Evolutionary conservation across 2,797 vertebrate genomes (phyloP).

Genomic region (Pagetopsis macropterus): DNA sequence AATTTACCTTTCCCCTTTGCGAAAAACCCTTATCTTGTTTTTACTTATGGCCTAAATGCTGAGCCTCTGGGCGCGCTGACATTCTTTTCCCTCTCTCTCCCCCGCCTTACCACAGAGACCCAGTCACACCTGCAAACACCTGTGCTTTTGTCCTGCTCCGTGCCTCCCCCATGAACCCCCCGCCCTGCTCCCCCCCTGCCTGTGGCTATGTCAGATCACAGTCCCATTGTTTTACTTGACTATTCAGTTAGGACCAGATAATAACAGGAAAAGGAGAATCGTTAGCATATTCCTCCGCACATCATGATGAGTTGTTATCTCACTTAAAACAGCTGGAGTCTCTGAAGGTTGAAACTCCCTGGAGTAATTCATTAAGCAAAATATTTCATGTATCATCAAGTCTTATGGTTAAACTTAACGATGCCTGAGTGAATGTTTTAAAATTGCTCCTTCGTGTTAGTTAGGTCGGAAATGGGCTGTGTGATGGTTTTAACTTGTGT

Average conservation of each 20-base stretch:
- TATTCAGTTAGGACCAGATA: conserved; percentile 66
- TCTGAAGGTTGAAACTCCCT: conserved; percentile 12
- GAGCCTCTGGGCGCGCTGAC: conserved; percentile 61
- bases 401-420: conserved; percentile 54
- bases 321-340: conserved; percentile 34
- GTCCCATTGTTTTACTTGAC: conserved; percentile 62
- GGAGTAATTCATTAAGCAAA: conserved; percentile 46
- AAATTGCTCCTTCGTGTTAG: conserved; percentile 48
- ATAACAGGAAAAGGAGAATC: conserved; percentile 59
- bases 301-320: conserved; percentile 36
- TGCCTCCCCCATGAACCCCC: conserved; percentile 26
- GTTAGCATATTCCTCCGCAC: conserved; percentile 62
- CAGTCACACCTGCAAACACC: conserved; percentile 83
- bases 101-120: conserved; percentile 56
- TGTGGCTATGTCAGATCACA: conserved; percentile 65
- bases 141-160: conserved; percentile 81
- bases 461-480: conserved; percentile 45
- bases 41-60: conserved; percentile 53
- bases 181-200: conserved; percentile 47
- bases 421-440: conserved; percentile 44
- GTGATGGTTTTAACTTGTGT: conserved; percentile 66
- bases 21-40: conserved; percentile 73
- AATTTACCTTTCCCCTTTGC: conserved; percentile 50
- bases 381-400: conserved; percentile 58
- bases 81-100: conserved; percentile 54